These are phyloP conservation scores for Leptinotarsa undecemlineata DNA, from an alignment of 1,140 invertebrate genomes.

Conservation along the genomic window DNA sequence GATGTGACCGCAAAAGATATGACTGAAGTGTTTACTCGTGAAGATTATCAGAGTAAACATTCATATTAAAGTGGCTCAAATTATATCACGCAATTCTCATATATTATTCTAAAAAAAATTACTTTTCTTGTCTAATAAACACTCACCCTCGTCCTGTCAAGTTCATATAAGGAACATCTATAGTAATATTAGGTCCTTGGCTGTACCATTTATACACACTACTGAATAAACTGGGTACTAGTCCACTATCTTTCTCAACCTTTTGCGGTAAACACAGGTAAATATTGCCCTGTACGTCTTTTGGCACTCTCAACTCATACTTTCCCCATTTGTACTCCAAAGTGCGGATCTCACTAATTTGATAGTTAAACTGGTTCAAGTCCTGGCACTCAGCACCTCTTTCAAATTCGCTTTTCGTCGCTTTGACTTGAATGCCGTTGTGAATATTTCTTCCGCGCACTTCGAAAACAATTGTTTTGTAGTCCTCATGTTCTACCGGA, in stretches of 20 bases:
- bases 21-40: background rate
- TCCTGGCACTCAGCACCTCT: slow-evolving; percentile 41
- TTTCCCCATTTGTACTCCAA: slow-evolving; percentile 34
- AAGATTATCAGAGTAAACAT: slow-evolving; percentile 4
- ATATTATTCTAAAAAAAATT: slow-evolving; percentile 7
- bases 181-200: slow-evolving; percentile 46
- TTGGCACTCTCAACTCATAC: slow-evolving; percentile 43
- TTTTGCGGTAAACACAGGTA: slow-evolving; percentile 46
- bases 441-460: slow-evolving; percentile 48
- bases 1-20: background rate
- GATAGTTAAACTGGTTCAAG: slow-evolving; percentile 36
- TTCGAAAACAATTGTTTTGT: slow-evolving; percentile 45
- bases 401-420: slow-evolving; percentile 41
- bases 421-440: slow-evolving; percentile 44
- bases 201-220: slow-evolving; percentile 43
- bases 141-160: slow-evolving; percentile 17
- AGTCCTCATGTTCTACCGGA: slow-evolving; percentile 37
- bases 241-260: slow-evolving; percentile 20
- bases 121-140: background rate
- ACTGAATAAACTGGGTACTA: slow-evolving; percentile 30
- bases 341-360: slow-evolving; percentile 42
- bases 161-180: slow-evolving; percentile 23
- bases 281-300: slow-evolving; percentile 42
- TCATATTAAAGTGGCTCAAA: slow-evolving; percentile 10
- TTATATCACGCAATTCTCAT: slow-evolving; percentile 18